Evolutionary conservation across 2,888 invertebrate genomes (phyloP).

Genomic region (Iphiclides podalirius): DNA sequence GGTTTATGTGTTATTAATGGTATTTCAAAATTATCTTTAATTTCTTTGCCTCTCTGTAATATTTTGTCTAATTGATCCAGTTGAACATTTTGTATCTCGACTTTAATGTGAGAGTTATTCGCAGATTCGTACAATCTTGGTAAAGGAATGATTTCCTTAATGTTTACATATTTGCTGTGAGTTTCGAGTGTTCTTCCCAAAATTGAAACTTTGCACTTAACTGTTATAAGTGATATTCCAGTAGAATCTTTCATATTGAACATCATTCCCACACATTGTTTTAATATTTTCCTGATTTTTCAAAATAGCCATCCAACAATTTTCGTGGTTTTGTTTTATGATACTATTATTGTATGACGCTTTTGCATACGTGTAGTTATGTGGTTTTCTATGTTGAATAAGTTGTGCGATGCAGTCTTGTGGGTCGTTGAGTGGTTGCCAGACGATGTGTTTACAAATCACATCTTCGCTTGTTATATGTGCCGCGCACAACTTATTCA

Average conservation of each 20-base stretch:
- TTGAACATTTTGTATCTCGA: neutral
- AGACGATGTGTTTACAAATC: conserved; percentile 10
- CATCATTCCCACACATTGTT: conserved; percentile 29
- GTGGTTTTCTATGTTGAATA: conserved; percentile 7
- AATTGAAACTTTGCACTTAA: neutral
- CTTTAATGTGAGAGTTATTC: neutral
- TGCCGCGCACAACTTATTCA: too few relatives aligned
- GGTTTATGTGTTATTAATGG: neutral
- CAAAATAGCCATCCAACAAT: conserved; percentile 32
- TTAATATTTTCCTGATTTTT: conserved; percentile 33
- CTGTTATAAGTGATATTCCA: neutral
- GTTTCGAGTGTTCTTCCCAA: neutral
- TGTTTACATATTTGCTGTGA: neutral
- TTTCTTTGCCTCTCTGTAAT: neutral
- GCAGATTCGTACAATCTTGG: too few relatives aligned
- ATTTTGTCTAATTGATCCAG: too few relatives aligned
- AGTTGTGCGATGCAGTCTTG: conserved; percentile 11
- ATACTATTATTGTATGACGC: conserved; percentile 25
- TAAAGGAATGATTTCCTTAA: neutral
- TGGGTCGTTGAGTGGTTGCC: neutral
- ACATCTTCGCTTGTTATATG: neutral
- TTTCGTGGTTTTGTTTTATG: conserved; percentile 32
- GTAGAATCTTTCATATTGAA: conserved; percentile 29
- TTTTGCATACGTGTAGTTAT: conserved; percentile 15
- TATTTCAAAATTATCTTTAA: neutral